Conservation (phyloP, 2,797 vertebrate species). For the Enteromius argenteus region DNA sequence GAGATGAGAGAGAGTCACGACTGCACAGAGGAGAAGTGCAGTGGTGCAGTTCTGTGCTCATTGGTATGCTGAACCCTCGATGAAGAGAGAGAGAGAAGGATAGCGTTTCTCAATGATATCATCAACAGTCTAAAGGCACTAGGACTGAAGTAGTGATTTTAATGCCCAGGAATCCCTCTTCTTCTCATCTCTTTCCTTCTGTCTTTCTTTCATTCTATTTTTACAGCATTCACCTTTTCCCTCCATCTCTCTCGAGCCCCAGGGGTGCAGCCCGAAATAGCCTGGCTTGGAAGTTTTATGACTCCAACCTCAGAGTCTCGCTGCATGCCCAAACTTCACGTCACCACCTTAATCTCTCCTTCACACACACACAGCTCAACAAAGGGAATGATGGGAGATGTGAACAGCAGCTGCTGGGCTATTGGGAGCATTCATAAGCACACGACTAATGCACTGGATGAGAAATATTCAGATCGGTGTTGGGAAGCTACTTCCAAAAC, state of each 20-base stretch:
- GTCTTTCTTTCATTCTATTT: constrained; percentile 39
- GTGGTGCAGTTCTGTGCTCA: constrained; percentile 62
- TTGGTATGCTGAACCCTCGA: constrained; percentile 60
- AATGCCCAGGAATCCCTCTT: constrained; percentile 72
- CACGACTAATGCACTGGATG: constrained; percentile 31
- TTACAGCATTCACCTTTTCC: constrained; percentile 11
- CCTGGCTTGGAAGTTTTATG: constrained; percentile 62
- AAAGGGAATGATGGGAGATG: not conserved
- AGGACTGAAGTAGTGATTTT: constrained; percentile 50
- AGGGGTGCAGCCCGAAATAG: constrained; percentile 59
- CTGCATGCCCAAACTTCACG: constrained; percentile 53
- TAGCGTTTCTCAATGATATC: constrained; percentile 59
- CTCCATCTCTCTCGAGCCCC: constrained; percentile 33
- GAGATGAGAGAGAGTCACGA: constrained; percentile 57
- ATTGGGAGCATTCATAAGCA: constrained; percentile 42
- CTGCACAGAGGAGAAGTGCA: constrained; percentile 52
- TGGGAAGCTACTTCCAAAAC: constrained; percentile 3
- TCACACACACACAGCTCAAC: constrained; percentile 11
- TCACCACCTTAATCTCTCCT: constrained; percentile 45
- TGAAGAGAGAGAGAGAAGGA: constrained; percentile 57
- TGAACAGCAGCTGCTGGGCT: constrained; percentile 32
- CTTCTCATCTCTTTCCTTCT: constrained; percentile 16
- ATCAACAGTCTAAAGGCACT: constrained; percentile 35
- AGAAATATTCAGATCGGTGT: constrained; percentile 31
- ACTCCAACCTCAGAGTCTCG: constrained; percentile 56